Percentiles rank a stretch among this genome's conserved stretches.
Conservation (phyloP, 2,797 vertebrate species). For the Potorous gilbertii region DNA sequence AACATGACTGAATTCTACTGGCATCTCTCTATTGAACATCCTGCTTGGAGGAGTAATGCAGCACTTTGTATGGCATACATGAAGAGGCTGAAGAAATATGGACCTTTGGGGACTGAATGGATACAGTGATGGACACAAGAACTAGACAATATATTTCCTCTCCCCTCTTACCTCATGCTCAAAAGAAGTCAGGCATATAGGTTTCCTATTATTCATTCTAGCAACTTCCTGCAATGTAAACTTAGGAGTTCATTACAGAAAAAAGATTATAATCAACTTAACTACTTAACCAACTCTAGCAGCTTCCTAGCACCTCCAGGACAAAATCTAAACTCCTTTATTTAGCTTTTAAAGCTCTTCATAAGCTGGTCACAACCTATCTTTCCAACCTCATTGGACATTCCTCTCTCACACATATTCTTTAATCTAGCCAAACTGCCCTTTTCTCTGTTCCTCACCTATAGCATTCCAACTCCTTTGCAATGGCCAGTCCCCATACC, state of each 20-base stretch:
- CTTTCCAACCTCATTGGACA: neutral
- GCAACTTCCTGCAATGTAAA: neutral
- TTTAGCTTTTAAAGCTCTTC: neutral
- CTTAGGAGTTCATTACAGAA: conserved; percentile 66
- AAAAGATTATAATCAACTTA: neutral
- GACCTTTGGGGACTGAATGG: conserved; percentile 65
- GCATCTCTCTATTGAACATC: conserved; percentile 77
- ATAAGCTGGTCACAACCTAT: neutral
- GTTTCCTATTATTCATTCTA: conserved; percentile 47
- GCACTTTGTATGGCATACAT: conserved; percentile 68
- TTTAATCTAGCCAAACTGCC: neutral
- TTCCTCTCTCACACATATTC: neutral
- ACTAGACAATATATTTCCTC: conserved; percentile 60
- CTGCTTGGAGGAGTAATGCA: conserved; percentile 73
- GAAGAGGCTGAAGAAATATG: conserved; percentile 74
- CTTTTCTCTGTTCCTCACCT: neutral
- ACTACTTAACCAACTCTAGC: neutral
- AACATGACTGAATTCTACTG: conserved; percentile 81
- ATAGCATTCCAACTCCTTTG: neutral
- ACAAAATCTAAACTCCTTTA: neutral
- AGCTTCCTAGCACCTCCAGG: neutral
- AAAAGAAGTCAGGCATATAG: conserved; percentile 16
- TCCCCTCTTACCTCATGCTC: conserved; percentile 24
- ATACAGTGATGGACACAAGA: conserved; percentile 67
- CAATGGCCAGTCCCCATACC: neutral